Conservation (phyloP, 2,888 invertebrate genomes). For the Creontiades dilutus region DNA sequence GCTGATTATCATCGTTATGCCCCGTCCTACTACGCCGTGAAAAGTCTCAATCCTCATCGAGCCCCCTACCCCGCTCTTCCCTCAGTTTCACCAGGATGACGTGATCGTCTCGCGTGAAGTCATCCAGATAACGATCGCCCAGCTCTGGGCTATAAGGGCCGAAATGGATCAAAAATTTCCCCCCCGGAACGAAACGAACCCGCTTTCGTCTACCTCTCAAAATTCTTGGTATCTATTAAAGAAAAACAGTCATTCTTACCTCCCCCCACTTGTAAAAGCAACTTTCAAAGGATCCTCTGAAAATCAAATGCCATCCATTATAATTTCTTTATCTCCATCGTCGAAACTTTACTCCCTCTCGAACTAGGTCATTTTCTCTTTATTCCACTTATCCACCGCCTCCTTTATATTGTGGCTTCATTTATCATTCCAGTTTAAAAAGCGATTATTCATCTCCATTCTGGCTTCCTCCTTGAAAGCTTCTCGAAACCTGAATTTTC, state of each 20-base stretch:
- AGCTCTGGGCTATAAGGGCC: not conserved
- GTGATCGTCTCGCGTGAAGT: conserved; percentile 36
- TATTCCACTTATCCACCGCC: conserved; percentile 11
- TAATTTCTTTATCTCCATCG: conserved; percentile 11
- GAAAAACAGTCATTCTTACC: not conserved
- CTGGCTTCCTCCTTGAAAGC: not conserved
- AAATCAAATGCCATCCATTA: conserved; percentile 21
- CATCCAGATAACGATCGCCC: conserved; percentile 31
- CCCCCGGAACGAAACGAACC: not conserved
- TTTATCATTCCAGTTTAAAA: conserved; percentile 17
- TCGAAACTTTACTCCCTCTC: conserved; percentile 22
- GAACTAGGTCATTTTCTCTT: conserved; percentile 37
- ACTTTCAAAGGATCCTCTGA: not conserved
- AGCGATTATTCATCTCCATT: conserved; percentile 27
- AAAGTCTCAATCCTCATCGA: conserved; percentile 22
- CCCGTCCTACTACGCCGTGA: not conserved
- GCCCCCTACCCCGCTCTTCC: too few relatives aligned
- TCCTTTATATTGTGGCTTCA: conserved; percentile 32
- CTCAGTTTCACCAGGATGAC: too few relatives aligned
- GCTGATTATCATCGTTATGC: not conserved
- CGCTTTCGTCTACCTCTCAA: not conserved
- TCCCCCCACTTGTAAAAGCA: not conserved
- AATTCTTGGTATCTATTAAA: not conserved
- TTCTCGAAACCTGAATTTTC: not conserved
- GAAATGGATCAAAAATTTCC: not conserved